Evolutionary conservation across 1,140 invertebrate species (phyloP).

Genomic region (Heliconius congener): DNA sequence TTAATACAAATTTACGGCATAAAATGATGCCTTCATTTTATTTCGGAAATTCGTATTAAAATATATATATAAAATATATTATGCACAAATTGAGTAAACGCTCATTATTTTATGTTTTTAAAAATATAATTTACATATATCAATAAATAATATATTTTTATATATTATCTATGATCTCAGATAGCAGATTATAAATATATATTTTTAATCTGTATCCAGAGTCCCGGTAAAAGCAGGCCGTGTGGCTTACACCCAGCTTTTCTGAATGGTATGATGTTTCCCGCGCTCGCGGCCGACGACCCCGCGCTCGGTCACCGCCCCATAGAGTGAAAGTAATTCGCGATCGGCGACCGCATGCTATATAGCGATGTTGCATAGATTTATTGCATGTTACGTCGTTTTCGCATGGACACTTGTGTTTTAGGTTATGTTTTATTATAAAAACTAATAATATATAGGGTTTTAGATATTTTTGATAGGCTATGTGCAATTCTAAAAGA

Average conservation of each 20-base stretch:
- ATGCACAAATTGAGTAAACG: neutral
- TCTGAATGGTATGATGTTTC: conserved; percentile 76
- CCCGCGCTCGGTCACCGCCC: conserved; percentile 76
- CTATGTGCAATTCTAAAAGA: neutral
- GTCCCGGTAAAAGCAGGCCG: neutral
- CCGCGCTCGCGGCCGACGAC: conserved; percentile 73
- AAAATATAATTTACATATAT: neutral
- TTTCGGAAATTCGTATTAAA: too few relatives aligned
- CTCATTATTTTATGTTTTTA: neutral
- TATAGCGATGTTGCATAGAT: conserved; percentile 57
- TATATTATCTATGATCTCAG: neutral
- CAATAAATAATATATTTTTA: neutral
- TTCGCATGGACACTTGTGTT: conserved; percentile 34
- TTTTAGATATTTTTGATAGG: neutral
- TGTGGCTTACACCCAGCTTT: conserved; percentile 48
- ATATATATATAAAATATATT: neutral
- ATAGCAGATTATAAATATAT: neutral
- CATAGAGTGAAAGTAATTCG: conserved; percentile 80
- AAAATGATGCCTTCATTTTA: neutral
- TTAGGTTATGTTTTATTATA: neutral
- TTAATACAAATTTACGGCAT: neutral
- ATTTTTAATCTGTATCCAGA: neutral
- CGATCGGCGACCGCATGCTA: conserved; percentile 68
- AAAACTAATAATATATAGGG: neutral
- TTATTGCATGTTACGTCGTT: conserved; percentile 47